Evolutionary conservation across 2,113 vertebrate genomes (phyloP), one percentile per base, ranked within the genome.

Genomic region (Heteronetta atricapilla): DNA sequence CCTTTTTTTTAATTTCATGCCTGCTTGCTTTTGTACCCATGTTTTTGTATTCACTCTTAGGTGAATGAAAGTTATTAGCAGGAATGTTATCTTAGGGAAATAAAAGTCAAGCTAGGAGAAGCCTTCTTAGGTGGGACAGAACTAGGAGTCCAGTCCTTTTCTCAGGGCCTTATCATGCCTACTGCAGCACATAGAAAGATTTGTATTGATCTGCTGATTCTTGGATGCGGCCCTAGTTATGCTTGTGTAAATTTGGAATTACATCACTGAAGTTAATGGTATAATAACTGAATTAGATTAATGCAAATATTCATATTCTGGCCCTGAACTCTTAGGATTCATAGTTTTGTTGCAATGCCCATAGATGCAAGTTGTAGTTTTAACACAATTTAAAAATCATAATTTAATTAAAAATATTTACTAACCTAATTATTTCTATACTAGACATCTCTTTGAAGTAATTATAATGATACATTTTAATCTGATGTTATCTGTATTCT

Each of bases 401-500:
- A 95, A 96, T 94, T 95, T 87, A 93, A 97, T 96, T 96, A 95
- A 95, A 96, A 97, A 87, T 95, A 97, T 96, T 96, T 97, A 93
- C 92, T 96, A 96, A 96, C 86, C 90, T 80, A 94, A 93, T 97
- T 97, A 95, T 96, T 96, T 94, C 63, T 73, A 50, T 92, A 90
- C 93, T 87, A 96, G 94, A 69, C 88, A 90, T 96, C 90, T 92
- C 90, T 96, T 92, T 96, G 94, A 93, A 95, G 92, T 93, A 96
- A 96, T 97, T 96, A 85, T 79, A 89, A 95, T 95, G 94, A 90
- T 93, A 92, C 88, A 92, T 97, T 97, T 95, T 96, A 96, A 96
- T 96, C 92, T 93, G 86, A 94, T 95, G 55, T 93, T 95, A 97
- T 97, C 94, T 97, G 86, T 89, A 95, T 96, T 96, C 95, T 97